Base-by-base conservation (phyloP, 2,888 invertebrate species). In the Archips xylosteana region DNA sequence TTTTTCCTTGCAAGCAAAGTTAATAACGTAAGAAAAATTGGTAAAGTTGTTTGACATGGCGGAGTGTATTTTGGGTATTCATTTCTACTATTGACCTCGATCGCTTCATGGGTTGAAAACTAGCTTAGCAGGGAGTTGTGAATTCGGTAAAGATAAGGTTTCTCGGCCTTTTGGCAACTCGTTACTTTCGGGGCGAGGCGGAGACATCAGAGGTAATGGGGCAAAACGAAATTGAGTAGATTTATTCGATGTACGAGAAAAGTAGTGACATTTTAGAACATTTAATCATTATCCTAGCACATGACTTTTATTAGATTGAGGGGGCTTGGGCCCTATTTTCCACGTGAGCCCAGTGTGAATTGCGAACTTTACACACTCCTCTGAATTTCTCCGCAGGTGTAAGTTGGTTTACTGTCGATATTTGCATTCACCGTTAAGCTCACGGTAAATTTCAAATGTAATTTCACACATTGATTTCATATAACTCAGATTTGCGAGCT, bases 1-100 rank as follows among this genome's bases (percentile, higher is more conserved):
- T 4, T 59, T 64, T 64, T 5, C n/a, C 51, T 59, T 64, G 32
- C 6, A 6, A 0, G 0, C 1, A 15, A 36, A 69, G 60, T 74
- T 69, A 74, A 73, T 69, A 73, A 49, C 69, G 73, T 69, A 69
- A 69, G 63, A 73, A 73, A 69, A 73, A 73, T 73, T 64, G 68
- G 59, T 51, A 64, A 73, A 73, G 49, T 73, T 73, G 68, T 39
- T 70, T 70, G 70, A 57, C 68, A 34, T 57, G 61, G 32, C 67
- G 15, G 45, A 54, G 13, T 36, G 67, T 63, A 39, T 39, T 73
- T 69, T 49, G 68, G 49, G 68, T 63, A 59, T 68, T 73, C 68
- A 73, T 73, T 73, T 73, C 72, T 63, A 49, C 64, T 69, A 69
- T 74, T 73, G 69, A 68, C 68, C 64, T 23, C 51, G 32, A 69